Base-by-base conservation (phyloP, 2,888 invertebrate genomes). In the Hoplodrina blanda region DNA sequence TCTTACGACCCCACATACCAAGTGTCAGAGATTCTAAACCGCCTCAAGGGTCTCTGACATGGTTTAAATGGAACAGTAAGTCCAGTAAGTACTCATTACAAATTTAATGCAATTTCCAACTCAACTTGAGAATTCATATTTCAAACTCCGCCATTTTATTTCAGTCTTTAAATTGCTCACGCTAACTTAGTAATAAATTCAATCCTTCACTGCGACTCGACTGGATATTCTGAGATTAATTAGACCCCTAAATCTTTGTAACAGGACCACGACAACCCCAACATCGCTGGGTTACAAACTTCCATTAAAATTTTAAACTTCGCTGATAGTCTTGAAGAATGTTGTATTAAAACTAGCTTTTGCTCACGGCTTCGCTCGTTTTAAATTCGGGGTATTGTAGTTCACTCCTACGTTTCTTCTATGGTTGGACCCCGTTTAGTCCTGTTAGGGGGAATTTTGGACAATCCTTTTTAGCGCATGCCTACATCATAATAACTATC, bases 221-320 rank as follows among this genome's bases (percentile, higher is more conserved):
- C 78, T 82, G 87, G 86, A 88, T 87, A 86, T 85, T 85, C 81
- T 69, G 78, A 86, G 86, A 89, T 88, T 89, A 90, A 90, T 90
- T 86, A 89, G 88, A 84, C 85, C 85, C 85, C 85, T 85, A 88
- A 90, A 88, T 89, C 89, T 85, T 87, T 81, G 86, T 85, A 82
- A 84, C 83, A 83, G 84, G 85, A 88, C 87, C 90, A 85, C 87
- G 88, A 87, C 90, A 86, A 85, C 81, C 85, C 78, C 66, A 77
- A 84, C 76, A 85, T 81, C 70, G 83, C 73, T 72, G 81, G 81
- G 81, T 85, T 81, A 71, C 82, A 84, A 89, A 88, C 81, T 88
- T 86, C 69, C 78, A 87, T 83, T 86, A 54, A 85, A 84, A 89
- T 89, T 80, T 83, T 76, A 83, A 87, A 88, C 85, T 85, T 83